A percentile compares a stretch with the other conserved stretches of the same genome.
Conservation (phyloP, 2,888 invertebrate species). For the Oligia strigilis region DNA sequence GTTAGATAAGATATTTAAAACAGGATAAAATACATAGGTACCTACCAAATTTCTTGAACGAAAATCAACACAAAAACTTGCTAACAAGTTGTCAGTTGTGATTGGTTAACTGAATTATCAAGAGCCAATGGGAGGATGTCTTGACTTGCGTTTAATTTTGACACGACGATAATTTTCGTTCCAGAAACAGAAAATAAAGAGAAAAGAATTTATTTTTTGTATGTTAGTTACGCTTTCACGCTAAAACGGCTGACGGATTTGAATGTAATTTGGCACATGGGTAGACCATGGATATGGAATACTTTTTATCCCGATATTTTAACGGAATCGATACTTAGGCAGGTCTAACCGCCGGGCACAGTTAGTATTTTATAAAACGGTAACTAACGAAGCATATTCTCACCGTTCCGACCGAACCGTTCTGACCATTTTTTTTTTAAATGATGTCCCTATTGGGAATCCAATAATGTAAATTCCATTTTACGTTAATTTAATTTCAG, state of each 20-base stretch:
- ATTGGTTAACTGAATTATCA: neutral
- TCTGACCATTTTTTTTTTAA: conserved; percentile 51
- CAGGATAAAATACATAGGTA: neutral
- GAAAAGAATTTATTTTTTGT: neutral
- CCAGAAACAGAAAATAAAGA: neutral
- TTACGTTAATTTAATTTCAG: conserved; percentile 71
- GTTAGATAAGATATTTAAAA: neutral
- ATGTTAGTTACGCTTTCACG: neutral
- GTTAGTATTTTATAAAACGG: neutral
- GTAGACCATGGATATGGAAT: neutral
- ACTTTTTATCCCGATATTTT: neutral
- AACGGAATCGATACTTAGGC: neutral
- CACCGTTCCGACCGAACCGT: neutral
- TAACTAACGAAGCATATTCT: neutral
- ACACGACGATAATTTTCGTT: neutral
- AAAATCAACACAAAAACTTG: neutral
- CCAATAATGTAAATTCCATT: conserved; percentile 72
- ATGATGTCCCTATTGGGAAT: conserved; percentile 69
- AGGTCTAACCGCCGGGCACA: neutral
- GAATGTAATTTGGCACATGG: neutral
- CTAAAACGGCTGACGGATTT: neutral
- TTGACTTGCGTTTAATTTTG: neutral
- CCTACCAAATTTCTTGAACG: neutral
- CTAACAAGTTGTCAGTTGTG: neutral
- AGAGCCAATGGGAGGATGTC: neutral